These are phyloP conservation scores for Mastigias papua DNA, from an alignment of 30 jellyfish, hydroid and myxozoan species.

Conservation along the genomic window DNA sequence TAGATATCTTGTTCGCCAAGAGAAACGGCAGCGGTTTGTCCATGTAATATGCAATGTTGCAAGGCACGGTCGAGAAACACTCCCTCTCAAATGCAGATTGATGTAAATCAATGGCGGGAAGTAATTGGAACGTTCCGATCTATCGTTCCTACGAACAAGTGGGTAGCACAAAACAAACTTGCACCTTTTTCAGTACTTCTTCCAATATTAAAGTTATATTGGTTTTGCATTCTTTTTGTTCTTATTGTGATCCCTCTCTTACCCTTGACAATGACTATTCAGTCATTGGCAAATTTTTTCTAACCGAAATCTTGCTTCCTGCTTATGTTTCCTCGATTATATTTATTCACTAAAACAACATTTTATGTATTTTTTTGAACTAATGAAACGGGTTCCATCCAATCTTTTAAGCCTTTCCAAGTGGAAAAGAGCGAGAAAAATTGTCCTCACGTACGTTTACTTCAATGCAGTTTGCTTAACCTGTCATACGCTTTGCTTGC, in stretches of 20 bases:
- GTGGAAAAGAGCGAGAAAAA: not conserved
- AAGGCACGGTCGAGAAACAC: not conserved
- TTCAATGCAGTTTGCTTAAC: not conserved
- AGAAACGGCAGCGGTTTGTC: not conserved
- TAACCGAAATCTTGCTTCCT: not conserved
- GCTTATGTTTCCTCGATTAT: not conserved
- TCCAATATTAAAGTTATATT: conserved; percentile 4
- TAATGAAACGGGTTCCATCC: not conserved
- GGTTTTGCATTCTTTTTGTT: not conserved
- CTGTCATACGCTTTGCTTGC: not conserved
- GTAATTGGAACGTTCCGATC: conserved; percentile 9
- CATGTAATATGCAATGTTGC: not conserved
- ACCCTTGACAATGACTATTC: conserved; percentile 1
- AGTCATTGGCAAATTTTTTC: not conserved
- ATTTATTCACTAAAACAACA: not conserved
- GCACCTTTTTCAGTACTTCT: not conserved
- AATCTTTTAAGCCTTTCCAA: not conserved
- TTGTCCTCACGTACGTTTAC: not conserved
- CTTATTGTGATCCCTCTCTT: conserved; percentile 9
- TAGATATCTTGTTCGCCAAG: not conserved
- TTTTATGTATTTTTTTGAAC: no score
- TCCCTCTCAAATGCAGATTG: conserved; percentile 10
- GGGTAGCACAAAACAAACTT: not conserved
- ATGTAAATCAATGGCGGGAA: conserved; percentile 16
- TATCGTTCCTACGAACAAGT: not conserved